Evolutionary conservation across 2,113 vertebrate genomes (phyloP), one percentile per base, ranked within the genome.

Genomic region (Lepidothrix coronata): DNA sequence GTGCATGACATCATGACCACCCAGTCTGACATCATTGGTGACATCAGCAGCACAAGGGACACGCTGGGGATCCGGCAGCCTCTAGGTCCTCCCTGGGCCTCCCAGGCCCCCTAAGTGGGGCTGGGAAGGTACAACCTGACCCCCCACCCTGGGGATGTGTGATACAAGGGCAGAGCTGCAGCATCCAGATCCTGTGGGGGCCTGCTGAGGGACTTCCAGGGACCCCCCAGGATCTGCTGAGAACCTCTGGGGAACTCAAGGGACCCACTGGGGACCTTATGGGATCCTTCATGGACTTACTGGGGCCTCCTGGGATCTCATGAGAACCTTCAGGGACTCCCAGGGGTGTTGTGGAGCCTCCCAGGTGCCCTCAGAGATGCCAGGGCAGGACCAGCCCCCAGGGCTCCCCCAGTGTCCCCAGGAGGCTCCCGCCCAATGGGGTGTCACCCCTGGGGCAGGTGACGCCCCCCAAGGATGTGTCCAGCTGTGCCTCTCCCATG

Each of bases 1-100:
- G 0, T 11, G 14, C 14, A 37, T 44, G 37, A 81, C 0, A 3
- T 44, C 68, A 81, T 1, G 1, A 2, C 1, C 14, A 1, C 0
- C 3, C 18, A 6, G 9, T 17, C 30, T 33, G 62, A 31, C 13
- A 6, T 65, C 41, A 44, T 2, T 1, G 0, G 4, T 43, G 43
- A 58, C 25, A 4, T 37, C 25, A 6, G 16, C 2, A 18, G 11
- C 35, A 1, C 10, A 3, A 24, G 12, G 33, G 19, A 23, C n/a
- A 22, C 4, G 1, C 17, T 33, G 16, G 0, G 2, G 27, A 3
- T 2, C 4, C 2, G 4, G 16, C 10, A 23, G 14, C 12, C 8
- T 33, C 12, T 4, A 6, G 9, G 5, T 58, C 13, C 28, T 58
- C 5, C 43, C 52, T 13, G 30, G 41, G 9, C 11, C 55, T 23